These are phyloP conservation scores for Plestiodon gilberti DNA, from an alignment of 2,113 vertebrate species.

Conservation along the genomic window DNA sequence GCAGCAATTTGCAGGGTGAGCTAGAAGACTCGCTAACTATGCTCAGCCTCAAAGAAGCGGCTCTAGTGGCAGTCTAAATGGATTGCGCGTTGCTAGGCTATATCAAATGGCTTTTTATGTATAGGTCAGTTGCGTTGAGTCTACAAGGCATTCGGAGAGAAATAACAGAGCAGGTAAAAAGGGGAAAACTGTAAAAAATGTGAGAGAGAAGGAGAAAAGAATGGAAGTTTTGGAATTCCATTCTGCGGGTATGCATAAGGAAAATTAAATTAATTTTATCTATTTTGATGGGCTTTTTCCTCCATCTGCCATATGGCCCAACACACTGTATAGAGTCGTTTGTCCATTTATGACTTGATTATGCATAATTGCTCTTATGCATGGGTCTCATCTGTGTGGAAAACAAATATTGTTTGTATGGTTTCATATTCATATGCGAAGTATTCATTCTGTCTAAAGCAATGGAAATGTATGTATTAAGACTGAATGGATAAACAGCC, in stretches of 20 bases:
- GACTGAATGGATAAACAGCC: constrained; percentile 16
- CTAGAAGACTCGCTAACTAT: too few species aligned
- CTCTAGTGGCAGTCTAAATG: too few species aligned
- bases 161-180: not conserved
- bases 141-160: not conserved
- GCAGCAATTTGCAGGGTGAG: not conserved
- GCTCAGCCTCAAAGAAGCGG: too few species aligned
- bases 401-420: constrained; percentile 4
- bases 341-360: constrained; percentile 14
- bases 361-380: constrained; percentile 2
- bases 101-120: too few species aligned
- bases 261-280: not conserved
- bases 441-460: not conserved
- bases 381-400: not conserved
- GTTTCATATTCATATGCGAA: not conserved
- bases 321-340: not conserved
- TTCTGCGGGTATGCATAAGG: not conserved
- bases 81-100: too few species aligned
- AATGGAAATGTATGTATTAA: constrained; percentile 2
- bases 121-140: not conserved
- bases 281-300: not conserved
- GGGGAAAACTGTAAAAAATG: not conserved
- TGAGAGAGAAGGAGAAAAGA: not conserved
- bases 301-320: not conserved
- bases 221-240: not conserved